phyloP scores from a whole-genome alignment of 2,888 invertebrate genomes.

The Sarcophaga variegata region DNA sequence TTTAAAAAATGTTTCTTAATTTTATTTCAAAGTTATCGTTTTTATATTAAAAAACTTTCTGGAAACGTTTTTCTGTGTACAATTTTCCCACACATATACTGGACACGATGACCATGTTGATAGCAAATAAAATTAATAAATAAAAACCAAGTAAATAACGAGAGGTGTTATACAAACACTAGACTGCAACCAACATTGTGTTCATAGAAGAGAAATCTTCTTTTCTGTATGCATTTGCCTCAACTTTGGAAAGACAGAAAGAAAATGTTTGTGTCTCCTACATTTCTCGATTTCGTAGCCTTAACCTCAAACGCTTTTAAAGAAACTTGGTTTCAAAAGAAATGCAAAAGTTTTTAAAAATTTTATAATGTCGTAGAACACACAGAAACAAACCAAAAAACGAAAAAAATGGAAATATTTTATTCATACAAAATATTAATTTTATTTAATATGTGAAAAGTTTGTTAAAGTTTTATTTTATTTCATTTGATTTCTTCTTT shows the following conservation, averaged over 20 bases:
- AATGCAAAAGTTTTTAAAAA: conserved; percentile 21
- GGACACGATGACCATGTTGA: neutral
- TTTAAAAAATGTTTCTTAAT: neutral
- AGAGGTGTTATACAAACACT: too few species aligned
- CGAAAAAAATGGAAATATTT: conserved; percentile 32
- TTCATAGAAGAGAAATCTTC: too few species aligned
- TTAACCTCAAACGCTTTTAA: too few species aligned
- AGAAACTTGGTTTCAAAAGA: neutral
- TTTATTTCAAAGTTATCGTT: neutral
- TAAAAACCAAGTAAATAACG: neutral
- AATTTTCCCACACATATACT: neutral
- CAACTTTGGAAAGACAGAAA: too few species aligned
- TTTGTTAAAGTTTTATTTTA: neutral
- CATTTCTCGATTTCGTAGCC: too few species aligned
- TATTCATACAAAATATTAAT: conserved; percentile 21
- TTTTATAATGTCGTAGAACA: neutral
- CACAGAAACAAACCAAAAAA: neutral
- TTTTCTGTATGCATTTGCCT: too few species aligned
- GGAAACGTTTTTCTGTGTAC: neutral
- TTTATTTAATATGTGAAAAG: conserved; percentile 6
- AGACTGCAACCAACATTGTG: too few species aligned
- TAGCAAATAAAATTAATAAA: neutral
- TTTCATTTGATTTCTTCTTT: neutral
- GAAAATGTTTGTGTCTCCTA: too few species aligned
- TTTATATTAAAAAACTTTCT: conserved; percentile 6